Percentiles rank a stretch among this genome's conserved stretches.
phyloP scores from a whole-genome alignment of 2,113 vertebrate species.

The Argyrosomus japonicus region DNA sequence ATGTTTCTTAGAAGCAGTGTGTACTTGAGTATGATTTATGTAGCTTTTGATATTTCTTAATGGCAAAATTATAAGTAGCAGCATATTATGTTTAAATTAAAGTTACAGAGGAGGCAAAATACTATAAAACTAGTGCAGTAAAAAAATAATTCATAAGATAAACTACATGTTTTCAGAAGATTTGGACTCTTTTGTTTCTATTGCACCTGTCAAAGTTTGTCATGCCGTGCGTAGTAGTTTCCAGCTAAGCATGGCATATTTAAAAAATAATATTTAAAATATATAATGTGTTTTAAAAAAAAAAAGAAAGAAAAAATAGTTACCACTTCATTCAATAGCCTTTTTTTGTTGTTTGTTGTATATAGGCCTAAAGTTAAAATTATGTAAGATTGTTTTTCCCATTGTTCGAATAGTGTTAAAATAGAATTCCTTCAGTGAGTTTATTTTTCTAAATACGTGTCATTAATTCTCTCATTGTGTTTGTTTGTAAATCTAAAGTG shows the following conservation, averaged over 20 bases:
- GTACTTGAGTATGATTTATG: not conserved
- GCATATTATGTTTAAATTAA: not conserved
- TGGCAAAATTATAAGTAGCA: not conserved
- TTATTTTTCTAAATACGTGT: not conserved
- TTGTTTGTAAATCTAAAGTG: constrained; percentile 4
- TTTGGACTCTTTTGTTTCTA: not conserved
- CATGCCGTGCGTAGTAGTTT: not conserved
- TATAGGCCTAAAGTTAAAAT: constrained; percentile 17
- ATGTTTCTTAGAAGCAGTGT: not conserved
- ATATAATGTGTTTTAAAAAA: not conserved
- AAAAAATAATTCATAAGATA: not conserved
- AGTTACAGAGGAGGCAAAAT: constrained; percentile 18
- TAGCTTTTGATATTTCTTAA: not conserved
- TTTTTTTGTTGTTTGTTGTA: constrained; percentile 10
- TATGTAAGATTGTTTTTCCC: constrained; percentile 24
- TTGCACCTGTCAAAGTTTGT: constrained; percentile 33
- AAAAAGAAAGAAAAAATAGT: constrained; percentile 5
- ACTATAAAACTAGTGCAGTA: not conserved
- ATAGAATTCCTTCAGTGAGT: not conserved
- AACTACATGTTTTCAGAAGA: not conserved
- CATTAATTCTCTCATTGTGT: not conserved
- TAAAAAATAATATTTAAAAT: not conserved
- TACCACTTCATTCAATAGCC: not conserved
- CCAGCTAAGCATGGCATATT: not conserved
- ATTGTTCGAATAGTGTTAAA: not conserved